These are phyloP conservation scores for Drosophila prosaltans DNA, from an alignment of 1,140 invertebrate species.

Conservation along the genomic window DNA sequence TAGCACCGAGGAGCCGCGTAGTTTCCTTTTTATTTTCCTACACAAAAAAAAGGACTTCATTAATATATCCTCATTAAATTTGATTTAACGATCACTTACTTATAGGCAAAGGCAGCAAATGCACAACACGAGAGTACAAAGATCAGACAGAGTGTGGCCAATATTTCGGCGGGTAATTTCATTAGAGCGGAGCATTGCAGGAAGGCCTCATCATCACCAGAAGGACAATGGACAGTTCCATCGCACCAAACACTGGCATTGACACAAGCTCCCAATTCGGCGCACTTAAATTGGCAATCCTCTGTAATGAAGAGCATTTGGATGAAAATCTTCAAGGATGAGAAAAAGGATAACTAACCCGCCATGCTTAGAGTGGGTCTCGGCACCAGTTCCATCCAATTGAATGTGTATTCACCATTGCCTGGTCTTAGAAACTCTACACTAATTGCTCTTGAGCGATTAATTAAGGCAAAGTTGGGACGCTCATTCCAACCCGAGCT, in stretches of 20 bases:
- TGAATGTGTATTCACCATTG: slow-evolving; percentile 89
- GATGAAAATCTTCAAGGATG: too few species aligned
- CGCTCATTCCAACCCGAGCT: slow-evolving; percentile 90
- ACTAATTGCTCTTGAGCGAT: slow-evolving; percentile 87
- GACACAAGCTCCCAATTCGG: slow-evolving; percentile 94
- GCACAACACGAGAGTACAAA: slow-evolving; percentile 80
- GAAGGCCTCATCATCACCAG: slow-evolving; percentile 93
- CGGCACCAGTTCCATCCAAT: slow-evolving; percentile 92
- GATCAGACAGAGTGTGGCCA: slow-evolving; percentile 84
- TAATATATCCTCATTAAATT: too few species aligned
- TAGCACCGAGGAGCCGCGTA: slow-evolving; percentile 88
- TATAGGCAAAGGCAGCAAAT: slow-evolving; percentile 80
- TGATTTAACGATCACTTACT: slow-evolving; percentile 48
- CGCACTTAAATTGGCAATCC: slow-evolving; percentile 91
- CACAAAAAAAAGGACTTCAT: background rate
- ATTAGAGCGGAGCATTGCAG: slow-evolving; percentile 90
- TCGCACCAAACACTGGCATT: slow-evolving; percentile 95
- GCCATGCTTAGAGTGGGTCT: slow-evolving; percentile 84
- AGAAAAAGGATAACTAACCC: slow-evolving; percentile 40
- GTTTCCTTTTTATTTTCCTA: slow-evolving; percentile 84
- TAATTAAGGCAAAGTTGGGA: slow-evolving; percentile 72
- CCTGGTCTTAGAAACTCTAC: slow-evolving; percentile 91
- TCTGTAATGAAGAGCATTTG: slow-evolving; percentile 72
- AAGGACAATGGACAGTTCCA: slow-evolving; percentile 92
- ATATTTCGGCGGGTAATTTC: slow-evolving; percentile 89